phyloP scores from a whole-genome alignment of 2,113 vertebrate genomes.

The Rhinoptilus africanus region DNA sequence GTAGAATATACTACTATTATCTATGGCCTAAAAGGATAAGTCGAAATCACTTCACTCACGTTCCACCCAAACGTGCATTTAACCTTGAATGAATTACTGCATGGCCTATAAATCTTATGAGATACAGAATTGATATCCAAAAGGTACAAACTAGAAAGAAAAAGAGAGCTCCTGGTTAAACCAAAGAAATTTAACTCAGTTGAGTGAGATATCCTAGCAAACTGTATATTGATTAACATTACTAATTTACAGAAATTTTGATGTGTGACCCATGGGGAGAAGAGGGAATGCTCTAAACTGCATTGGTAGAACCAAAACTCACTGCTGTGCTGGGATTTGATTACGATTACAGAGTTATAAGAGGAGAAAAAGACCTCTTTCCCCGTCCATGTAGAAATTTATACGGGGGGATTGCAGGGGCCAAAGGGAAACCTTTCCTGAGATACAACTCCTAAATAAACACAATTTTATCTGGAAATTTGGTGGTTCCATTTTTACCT shows the following conservation, averaged over 20 bases:
- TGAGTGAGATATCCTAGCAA: background rate
- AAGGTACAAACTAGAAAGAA: background rate
- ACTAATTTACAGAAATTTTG: background rate
- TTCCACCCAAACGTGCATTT: background rate
- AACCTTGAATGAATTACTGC: background rate
- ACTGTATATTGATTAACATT: background rate
- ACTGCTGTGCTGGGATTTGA: background rate
- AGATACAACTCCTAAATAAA: background rate
- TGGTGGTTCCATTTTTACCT: background rate
- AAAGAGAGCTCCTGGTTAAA: background rate
- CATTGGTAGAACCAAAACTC: background rate
- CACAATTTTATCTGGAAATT: background rate
- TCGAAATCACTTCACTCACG: background rate
- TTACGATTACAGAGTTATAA: background rate
- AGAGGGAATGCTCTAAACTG: background rate
- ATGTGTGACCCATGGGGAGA: rapidly evolving
- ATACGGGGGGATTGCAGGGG: rapidly evolving
- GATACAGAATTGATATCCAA: background rate
- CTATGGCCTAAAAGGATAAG: background rate
- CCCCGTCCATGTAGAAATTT: background rate
- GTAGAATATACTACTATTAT: too few species aligned
- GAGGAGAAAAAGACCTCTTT: background rate
- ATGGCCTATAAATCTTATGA: background rate
- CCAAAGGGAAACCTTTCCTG: rapidly evolving
- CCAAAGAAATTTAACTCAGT: background rate